Percentiles rank a stretch among this genome's conserved stretches.
These are phyloP conservation scores for Drosophila ustulata DNA, from an alignment of 2,888 invertebrate genomes.

Conservation along the genomic window DNA sequence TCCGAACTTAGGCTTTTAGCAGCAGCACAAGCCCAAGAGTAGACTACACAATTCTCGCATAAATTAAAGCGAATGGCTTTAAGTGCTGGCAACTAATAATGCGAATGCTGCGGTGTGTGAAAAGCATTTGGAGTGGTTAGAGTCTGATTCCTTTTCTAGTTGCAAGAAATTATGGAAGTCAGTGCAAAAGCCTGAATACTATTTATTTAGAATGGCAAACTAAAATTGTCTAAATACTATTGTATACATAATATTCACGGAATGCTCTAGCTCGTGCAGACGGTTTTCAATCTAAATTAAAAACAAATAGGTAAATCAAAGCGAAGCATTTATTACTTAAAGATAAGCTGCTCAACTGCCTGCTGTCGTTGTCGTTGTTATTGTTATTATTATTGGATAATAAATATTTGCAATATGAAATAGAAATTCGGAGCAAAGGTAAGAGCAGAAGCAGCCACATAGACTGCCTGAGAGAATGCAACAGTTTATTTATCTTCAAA, in stretches of 20 bases:
- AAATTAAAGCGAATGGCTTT: constrained; percentile 61
- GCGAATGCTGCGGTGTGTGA: not conserved
- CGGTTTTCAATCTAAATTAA: not conserved
- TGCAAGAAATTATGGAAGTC: not conserved
- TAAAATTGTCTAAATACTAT: not conserved
- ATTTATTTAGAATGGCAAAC: not conserved
- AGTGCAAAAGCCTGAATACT: not conserved
- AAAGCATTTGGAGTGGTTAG: not conserved
- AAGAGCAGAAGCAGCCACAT: not conserved
- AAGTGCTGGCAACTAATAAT: constrained; percentile 40
- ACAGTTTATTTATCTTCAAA: constrained; percentile 40
- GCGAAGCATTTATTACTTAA: constrained; percentile 3
- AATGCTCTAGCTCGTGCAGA: constrained; percentile 4
- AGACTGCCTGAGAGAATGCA: constrained; percentile 41
- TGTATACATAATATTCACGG: not conserved
- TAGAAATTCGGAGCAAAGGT: not conserved
- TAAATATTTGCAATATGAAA: constrained; percentile 19
- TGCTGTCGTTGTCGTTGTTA: not conserved
- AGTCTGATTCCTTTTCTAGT: not conserved
- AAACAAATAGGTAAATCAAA: not conserved
- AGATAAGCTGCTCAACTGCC: constrained; percentile 11
- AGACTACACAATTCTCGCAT: constrained; percentile 39
- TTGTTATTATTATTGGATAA: not conserved
- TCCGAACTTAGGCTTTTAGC: constrained; percentile 34
- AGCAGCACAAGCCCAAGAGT: constrained; percentile 16